Base-by-base conservation (phyloP, 1,140 invertebrate species). In the Bombus pyrosoma region DNA sequence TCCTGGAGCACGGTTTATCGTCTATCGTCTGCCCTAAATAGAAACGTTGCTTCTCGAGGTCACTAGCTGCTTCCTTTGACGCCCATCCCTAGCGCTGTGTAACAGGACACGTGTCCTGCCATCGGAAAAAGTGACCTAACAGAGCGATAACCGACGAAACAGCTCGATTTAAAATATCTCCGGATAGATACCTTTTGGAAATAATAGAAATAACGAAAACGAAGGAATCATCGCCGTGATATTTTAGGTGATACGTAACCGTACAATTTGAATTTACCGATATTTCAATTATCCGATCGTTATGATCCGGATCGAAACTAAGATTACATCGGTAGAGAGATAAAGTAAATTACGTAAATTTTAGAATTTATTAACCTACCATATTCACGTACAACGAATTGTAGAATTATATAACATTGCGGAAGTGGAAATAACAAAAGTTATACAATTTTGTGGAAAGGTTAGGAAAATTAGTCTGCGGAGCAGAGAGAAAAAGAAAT, bases 21-120 rank as follows among this genome's bases (percentile, higher is more conserved):
- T 91, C 86, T 94, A 95, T 95, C 94, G 92, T 89, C 91, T 93
- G 94, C 93, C 93, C 94, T 94, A 94, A 95, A 95, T 94, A 93
- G 86, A 88, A 89, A 86, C 89, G 88, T 89, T 87, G 85, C 82
- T 92, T 92, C 87, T 90, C 93, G 94, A 94, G 94, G 93, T 94
- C 93, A 91, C 91, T 93, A 89, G 91, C 91, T 93, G 91, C 91
- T 95, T 90, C 94, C 94, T 94, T 92, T 93, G 59, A 94, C 93
- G 93, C 93, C 93, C 91, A 94, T 92, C 81, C 71, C 75, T 64
- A 73, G 64, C 28, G 57, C 32, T 76, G 25, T 32, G 37, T 34
- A 68, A 39, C 82, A 87, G 71, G 79, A 85, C 86, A 89, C 76
- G 82, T 89, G 86, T 82, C 43, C 86, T 89, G 74, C 34, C 66